Evolutionary conservation across 1,140 invertebrate species (phyloP).

Genomic region (Danaus plexippus): DNA sequence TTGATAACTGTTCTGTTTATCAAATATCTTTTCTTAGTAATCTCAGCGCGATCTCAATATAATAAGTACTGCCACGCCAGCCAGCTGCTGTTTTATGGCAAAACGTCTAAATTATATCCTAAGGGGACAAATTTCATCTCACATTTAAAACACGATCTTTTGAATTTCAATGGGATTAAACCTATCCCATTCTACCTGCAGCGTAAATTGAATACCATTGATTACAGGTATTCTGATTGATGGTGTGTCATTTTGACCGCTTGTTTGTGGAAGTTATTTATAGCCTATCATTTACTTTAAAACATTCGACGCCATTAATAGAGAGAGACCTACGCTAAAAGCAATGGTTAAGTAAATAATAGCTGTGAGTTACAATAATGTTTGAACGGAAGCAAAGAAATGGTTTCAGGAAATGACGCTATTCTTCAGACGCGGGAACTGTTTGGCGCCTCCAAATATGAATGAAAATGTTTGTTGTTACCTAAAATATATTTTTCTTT

Average conservation of each 20-base stretch:
- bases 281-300: conserved; percentile 15
- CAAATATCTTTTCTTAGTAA: conserved; percentile 60
- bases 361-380: conserved; percentile 42
- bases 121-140: conserved; percentile 55
- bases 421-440: conserved; percentile 42
- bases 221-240: conserved; percentile 30
- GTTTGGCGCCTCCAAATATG: conserved; percentile 31
- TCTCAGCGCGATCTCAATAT: conserved; percentile 42
- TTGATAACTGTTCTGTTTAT: conserved; percentile 62
- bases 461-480: conserved; percentile 12
- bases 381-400: conserved; percentile 44
- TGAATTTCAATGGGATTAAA: conserved; percentile 57
- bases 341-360: conserved; percentile 38
- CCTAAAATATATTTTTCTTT: neutral
- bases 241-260: conserved; percentile 18
- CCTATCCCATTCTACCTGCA: conserved; percentile 19
- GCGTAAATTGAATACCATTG: conserved; percentile 40
- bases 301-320: conserved; percentile 10
- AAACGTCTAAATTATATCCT: conserved; percentile 56
- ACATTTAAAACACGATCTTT: conserved; percentile 43
- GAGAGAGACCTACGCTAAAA: conserved; percentile 16
- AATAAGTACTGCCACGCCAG: conserved; percentile 34
- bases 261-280: conserved; percentile 20
- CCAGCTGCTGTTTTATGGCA: conserved; percentile 56
- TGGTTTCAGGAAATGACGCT: conserved; percentile 49